Percentiles rank a stretch among this genome's conserved stretches.
phyloP scores from a whole-genome alignment of 2,113 vertebrate genomes.

The Eurypyga helias region DNA sequence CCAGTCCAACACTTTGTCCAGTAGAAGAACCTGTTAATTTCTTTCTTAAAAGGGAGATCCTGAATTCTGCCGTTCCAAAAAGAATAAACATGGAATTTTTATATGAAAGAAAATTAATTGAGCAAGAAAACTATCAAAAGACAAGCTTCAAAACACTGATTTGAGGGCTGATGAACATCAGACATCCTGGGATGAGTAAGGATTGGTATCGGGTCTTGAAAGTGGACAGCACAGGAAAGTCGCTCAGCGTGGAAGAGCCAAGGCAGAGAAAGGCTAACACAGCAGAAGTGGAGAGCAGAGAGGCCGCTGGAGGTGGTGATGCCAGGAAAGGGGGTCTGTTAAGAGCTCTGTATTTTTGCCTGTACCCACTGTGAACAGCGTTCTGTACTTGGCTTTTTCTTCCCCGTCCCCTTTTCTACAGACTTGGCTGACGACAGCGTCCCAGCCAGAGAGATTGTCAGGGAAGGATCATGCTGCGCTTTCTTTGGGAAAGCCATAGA shows the following conservation, averaged over 20 bases:
- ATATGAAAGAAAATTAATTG: neutral
- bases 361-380: neutral
- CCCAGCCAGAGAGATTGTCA: neutral
- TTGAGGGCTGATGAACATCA: neutral
- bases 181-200: neutral
- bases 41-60: neutral
- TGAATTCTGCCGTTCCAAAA: neutral
- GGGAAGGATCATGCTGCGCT: neutral
- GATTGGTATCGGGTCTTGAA: neutral
- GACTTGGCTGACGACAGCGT: neutral
- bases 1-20: neutral
- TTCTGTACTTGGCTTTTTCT: neutral
- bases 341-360: neutral
- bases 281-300: neutral
- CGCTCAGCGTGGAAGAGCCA: neutral
- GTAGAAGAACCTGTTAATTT: neutral
- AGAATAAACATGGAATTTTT: neutral
- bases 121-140: neutral
- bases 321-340: neutral
- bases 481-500: neutral
- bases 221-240: neutral
- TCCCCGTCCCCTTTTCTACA: neutral
- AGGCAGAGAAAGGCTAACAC: neutral
- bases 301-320: neutral
- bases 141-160: neutral